Evolutionary conservation across 2,888 invertebrate genomes (phyloP), one percentile per base, ranked within the genome.

Genomic region (Hesperia comma): DNA sequence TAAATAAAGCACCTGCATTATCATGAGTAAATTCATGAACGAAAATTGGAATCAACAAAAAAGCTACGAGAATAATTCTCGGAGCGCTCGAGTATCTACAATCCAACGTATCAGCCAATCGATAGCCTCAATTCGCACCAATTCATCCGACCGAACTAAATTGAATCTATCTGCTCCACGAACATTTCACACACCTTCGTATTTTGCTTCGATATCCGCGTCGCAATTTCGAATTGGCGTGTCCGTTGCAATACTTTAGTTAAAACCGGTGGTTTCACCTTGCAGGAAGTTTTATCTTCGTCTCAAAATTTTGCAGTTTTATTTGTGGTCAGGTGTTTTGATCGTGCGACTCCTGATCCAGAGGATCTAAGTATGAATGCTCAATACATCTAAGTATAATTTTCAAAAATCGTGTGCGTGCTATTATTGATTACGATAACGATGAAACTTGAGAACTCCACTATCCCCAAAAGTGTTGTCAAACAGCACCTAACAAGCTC

Each of bases 161-260:
- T 72, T 70, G 68, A 70, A 69, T 67, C 64, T 51, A 57, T 51
- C 66, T 58, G 66, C 43, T 67, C 67, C 68, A 71, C 67, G 56
- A 46, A 69, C 70, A 55, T 69, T 71, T 67, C 70, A 68, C 53
- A 41, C 26, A 53, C 49, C 19, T 19, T 26, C 26, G 57, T 32
- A 57, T 63, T 61, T 61, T 46, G 37, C 51, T 37, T 61, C 21
- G 14, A 40, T 19, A 49, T 49, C 70, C 63, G 69, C 68, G 68
- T 63, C 63, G 53, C 68, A 56, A 57, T 71, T 68, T 64, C 51
- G 61, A 69, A 69, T 69, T 70, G 69, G 67, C 66, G 40, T 57
- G 69, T 68, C 71, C 64, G 69, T 69, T 70, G 69, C 71, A 68
- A 68, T 70, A 49, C 41, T 26, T 17, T 33, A 55, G 63, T 51